Base-by-base conservation (phyloP, 2,888 invertebrate genomes). In the Drosophila crucigera region DNA sequence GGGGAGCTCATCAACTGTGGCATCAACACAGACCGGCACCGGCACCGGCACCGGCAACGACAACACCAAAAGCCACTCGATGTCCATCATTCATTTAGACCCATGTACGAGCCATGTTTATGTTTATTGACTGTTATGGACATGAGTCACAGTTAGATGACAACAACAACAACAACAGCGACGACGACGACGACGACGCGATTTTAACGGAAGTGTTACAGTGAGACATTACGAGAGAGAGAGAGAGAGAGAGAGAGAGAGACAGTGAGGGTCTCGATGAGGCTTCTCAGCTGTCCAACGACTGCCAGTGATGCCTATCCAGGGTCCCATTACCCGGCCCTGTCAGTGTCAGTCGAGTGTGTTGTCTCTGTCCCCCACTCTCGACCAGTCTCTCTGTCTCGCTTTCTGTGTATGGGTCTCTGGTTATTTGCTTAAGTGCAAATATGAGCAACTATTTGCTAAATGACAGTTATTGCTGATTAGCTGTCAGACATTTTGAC, bases 381-480 rank as follows among this genome's bases (percentile, higher is more conserved):
- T 70, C 50, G 31, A 9, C 56, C 28, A 16, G 10, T 14, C 22
- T 3, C 43, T 52, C 37, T 35, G 30, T 49, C 55, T 28, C n/a
- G 30, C 31, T 33, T 47, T 70, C 47, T 50, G 53, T 52, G 25
- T 61, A 65, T 54, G 65, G 47, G 58, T 77, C 66, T 71, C 68
- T 77, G 81, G 85, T 80, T 91, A 90, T 90, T 90, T 86, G 90
- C 89, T 90, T 91, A 90, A 91, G 90, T 91, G 90, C 91, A 89
- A 87, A 89, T 90, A 88, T 87, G 87, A 87, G 90, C 90, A 90
- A 87, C 89, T 90, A 90, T 91, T 91, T 91, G 87, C 91, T 90
- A 90, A 90, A 90, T 89, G 90, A 90, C 91, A 88, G 84, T 90
- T 90, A 86, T 89, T 86, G 91, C 91, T 90, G 90, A 90, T 91